Conservation (phyloP, 2,888 invertebrate species). For the Flexamia atlantica region DNA sequence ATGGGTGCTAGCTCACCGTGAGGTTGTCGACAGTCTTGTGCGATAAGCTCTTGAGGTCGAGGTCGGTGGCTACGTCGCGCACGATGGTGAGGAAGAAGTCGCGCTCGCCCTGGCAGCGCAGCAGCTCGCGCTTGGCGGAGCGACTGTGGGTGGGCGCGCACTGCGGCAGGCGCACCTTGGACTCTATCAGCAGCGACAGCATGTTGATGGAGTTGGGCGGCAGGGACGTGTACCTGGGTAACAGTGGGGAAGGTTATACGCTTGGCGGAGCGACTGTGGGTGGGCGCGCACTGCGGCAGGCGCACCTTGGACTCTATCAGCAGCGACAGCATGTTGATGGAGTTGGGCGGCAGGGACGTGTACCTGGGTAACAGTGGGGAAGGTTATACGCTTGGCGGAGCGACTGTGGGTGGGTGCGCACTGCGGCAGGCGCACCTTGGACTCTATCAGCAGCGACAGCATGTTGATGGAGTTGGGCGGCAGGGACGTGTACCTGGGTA, state of each 20-base stretch:
- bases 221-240: slow-evolving; percentile 75
- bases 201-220: slow-evolving; percentile 77
- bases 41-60: slow-evolving; percentile 76
- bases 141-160: slow-evolving; percentile 75
- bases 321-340: slow-evolving; percentile 76
- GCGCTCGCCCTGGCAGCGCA: slow-evolving; percentile 74
- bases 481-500: slow-evolving; percentile 75
- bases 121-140: slow-evolving; percentile 74
- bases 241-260: slow-evolving; percentile 61
- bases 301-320: slow-evolving; percentile 77
- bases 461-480: slow-evolving; percentile 77
- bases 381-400: slow-evolving; percentile 73
- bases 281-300: slow-evolving; percentile 75
- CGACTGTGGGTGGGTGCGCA: slow-evolving; percentile 75
- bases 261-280: slow-evolving; percentile 75
- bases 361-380: slow-evolving; percentile 72
- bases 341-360: slow-evolving; percentile 76
- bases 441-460: slow-evolving; percentile 76
- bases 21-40: slow-evolving; percentile 76
- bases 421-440: slow-evolving; percentile 75
- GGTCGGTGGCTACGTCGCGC: slow-evolving; percentile 77
- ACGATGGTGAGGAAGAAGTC: slow-evolving; percentile 77
- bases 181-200: slow-evolving; percentile 76
- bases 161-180: slow-evolving; percentile 75
- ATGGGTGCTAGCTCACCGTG: too few relatives aligned